phyloP scores from a whole-genome alignment of 2,888 invertebrate species.

The Tethea ocularis region DNA sequence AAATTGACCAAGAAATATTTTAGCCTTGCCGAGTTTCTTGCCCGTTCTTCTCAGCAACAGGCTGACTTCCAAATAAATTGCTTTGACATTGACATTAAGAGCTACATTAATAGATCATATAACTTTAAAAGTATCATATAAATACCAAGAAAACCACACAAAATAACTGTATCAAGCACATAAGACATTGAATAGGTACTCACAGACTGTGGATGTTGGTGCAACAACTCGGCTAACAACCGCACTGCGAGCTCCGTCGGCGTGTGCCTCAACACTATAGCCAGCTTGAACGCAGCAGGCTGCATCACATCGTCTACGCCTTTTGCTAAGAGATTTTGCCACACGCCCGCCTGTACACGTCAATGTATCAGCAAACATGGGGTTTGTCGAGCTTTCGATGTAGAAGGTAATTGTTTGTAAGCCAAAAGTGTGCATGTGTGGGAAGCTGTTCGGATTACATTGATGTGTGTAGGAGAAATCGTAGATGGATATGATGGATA shows the following conservation, averaged over 20 bases:
- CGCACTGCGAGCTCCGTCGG: conserved; percentile 60
- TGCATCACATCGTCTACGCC: conserved; percentile 69
- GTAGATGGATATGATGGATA: no score
- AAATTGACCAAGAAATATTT: no score
- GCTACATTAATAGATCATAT: no score
- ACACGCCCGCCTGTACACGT: conserved; percentile 63
- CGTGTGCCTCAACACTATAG: conserved; percentile 71
- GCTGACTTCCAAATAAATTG: no score
- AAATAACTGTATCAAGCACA: conserved; percentile 4
- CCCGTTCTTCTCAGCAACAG: no score
- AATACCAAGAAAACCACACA: background rate
- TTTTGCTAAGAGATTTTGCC: conserved; percentile 62
- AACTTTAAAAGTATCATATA: no score
- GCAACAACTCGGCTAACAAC: conserved; percentile 62
- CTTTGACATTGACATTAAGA: no score
- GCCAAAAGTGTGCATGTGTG: no score
- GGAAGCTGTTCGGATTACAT: no score
- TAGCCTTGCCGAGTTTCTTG: no score
- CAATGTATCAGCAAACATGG: background rate
- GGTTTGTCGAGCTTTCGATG: background rate
- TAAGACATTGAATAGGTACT: conserved; percentile 27
- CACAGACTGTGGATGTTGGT: conserved; percentile 67
- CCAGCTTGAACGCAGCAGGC: conserved; percentile 73
- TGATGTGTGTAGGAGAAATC: no score
- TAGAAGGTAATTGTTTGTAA: background rate